Conservation (phyloP, 2,113 vertebrate species). For the Rhinogobius similis region DNA sequence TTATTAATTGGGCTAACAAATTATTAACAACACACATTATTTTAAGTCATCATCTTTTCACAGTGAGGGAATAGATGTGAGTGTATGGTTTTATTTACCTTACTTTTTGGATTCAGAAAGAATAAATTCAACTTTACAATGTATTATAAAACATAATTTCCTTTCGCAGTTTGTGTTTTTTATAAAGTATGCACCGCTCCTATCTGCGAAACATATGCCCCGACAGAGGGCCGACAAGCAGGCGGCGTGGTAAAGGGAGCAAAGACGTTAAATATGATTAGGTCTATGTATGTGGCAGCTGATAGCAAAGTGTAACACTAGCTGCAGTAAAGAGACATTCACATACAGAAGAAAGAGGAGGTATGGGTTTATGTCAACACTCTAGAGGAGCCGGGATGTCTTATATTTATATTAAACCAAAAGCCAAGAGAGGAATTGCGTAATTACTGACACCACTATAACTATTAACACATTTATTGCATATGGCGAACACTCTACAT, state of each 20-base stretch:
- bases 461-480: background rate
- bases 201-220: background rate
- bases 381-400: conserved; percentile 14
- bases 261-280: conserved; percentile 30
- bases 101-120: too few relatives aligned
- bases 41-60: too few relatives aligned
- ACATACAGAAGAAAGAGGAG: conserved; percentile 27
- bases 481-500: background rate
- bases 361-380: conserved; percentile 28
- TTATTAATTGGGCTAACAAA: too few relatives aligned
- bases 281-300: background rate
- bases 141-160: too few relatives aligned
- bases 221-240: background rate
- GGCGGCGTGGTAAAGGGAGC: conserved; percentile 15
- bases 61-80: too few relatives aligned
- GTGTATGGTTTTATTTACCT: too few relatives aligned
- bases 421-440: conserved; percentile 11
- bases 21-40: too few relatives aligned
- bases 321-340: conserved; percentile 8
- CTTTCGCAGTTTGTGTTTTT: background rate
- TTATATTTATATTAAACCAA: conserved; percentile 56
- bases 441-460: background rate
- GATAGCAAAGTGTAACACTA: conserved; percentile 33
- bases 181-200: background rate
- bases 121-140: too few relatives aligned